Percentiles rank a stretch among this genome's conserved stretches.
Evolutionary conservation across 1,140 invertebrate species (phyloP).

Genomic region (Leguminivora glycinivorella): DNA sequence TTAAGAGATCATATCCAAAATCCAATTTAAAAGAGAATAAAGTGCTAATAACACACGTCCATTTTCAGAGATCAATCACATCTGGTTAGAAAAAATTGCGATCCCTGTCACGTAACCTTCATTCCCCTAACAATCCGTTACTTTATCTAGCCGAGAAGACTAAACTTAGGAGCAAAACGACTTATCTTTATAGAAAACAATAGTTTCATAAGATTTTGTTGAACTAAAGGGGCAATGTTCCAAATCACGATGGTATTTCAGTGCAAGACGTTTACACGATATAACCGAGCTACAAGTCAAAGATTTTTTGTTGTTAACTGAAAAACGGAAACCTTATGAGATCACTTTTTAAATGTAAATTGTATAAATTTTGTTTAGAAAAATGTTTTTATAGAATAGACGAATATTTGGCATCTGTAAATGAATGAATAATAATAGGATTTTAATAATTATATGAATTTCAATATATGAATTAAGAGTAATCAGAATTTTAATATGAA

Average conservation of each 20-base stretch:
- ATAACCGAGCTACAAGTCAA: neutral
- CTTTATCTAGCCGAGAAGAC: neutral
- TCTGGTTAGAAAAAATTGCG: constrained; percentile 16
- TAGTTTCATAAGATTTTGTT: neutral
- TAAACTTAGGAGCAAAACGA: neutral
- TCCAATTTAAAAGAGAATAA: constrained; percentile 7
- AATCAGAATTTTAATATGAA: too few species aligned
- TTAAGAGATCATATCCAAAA: neutral
- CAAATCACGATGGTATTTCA: neutral
- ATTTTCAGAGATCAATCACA: neutral
- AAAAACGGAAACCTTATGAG: too few species aligned
- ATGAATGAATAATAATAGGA: too few species aligned
- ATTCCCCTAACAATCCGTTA: constrained; percentile 24
- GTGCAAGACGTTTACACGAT: neutral
- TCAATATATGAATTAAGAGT: too few species aligned
- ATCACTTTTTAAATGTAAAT: too few species aligned
- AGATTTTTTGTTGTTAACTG: too few species aligned
- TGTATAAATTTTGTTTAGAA: too few species aligned
- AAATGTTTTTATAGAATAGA: too few species aligned
- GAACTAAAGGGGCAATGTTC: neutral
- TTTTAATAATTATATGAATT: too few species aligned
- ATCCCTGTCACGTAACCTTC: constrained; percentile 25
- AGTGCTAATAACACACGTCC: neutral
- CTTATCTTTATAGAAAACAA: neutral
- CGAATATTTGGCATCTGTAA: too few species aligned